These are phyloP conservation scores for Lontra canadensis DNA, from an alignment of 2,113 vertebrate genomes.

Conservation along the genomic window DNA sequence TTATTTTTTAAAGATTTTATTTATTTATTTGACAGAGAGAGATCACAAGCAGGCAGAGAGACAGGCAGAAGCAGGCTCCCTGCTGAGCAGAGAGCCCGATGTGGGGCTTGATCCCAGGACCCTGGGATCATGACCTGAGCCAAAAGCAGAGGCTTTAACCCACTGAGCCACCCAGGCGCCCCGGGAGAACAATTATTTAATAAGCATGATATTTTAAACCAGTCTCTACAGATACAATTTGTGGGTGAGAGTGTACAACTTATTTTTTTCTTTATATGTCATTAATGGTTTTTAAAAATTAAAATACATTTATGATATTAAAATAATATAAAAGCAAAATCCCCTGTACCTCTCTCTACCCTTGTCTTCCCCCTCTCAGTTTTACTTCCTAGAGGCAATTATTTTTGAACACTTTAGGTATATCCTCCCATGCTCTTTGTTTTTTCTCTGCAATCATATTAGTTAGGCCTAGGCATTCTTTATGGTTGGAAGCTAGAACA, in stretches of 20 bases:
- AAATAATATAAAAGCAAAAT: slow-evolving; percentile 55
- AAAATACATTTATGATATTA: neutral
- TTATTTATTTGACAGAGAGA: too few species aligned
- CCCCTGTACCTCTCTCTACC: neutral
- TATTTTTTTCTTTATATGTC: slow-evolving; percentile 10
- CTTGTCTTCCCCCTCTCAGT: neutral
- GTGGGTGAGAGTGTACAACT: neutral
- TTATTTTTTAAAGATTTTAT: too few species aligned
- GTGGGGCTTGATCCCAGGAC: too few species aligned
- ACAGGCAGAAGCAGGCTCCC: too few species aligned
- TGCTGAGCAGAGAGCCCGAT: too few species aligned
- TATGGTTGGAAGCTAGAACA: slow-evolving; percentile 55
- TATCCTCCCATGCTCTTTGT: neutral
- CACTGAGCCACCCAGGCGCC: too few species aligned
- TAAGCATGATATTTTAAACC: slow-evolving; percentile 60
- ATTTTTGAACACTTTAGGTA: neutral
- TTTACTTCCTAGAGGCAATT: slow-evolving; percentile 5
- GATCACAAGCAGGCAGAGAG: too few species aligned
- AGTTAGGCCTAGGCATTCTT: slow-evolving; percentile 41
- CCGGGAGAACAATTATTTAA: slow-evolving; percentile 53
- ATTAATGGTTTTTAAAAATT: slow-evolving; percentile 26
- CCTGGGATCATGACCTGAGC: too few species aligned
- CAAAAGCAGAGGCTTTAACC: too few species aligned
- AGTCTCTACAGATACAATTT: neutral
- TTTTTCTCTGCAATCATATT: neutral